Evolutionary conservation across 2,113 vertebrate genomes (phyloP), one percentile per base, ranked within the genome.

Genomic region (Nesoenas mayeri): DNA sequence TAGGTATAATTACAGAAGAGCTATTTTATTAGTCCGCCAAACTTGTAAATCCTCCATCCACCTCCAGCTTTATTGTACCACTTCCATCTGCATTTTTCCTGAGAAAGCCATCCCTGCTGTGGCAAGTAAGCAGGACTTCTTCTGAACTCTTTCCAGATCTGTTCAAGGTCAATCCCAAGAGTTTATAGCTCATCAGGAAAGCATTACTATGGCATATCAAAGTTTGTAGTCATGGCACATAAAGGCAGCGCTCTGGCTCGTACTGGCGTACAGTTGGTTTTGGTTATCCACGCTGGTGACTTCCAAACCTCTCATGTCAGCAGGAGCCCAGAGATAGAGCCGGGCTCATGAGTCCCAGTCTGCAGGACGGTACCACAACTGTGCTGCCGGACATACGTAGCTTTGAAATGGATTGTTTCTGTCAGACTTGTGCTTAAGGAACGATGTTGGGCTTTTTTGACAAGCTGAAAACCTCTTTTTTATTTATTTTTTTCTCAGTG

Each of bases 41-140:
- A 85, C 38, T 61, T 50, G 9, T 51, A 73, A 47, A 71, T 84
- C 31, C 64, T 51, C 66, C 42, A 15, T 88, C 77, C 90, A 38
- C n/a, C 24, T 92, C 60, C 57, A 67, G 51, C 90, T 95, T 87
- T 85, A 54, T 64, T 73, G 69, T 42, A 48, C 22, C 31, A 19
- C 13, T 91, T 61, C 9, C 11, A 36, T n/a, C 29, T 81, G 24
- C 44, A 16, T 44, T 72, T 83, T 94, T 78, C 26, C 32, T 20
- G 21, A 42, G 71, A 77, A 89, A 65, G 25, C 12, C 31, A 36
- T 34, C 32, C 42, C 38, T 67, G 18, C 21, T 71, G 71, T 42
- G 67, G 53, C 38, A 88, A 64, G 42, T 22, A 48, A 38, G 42
- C 53, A 51, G 48, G 40, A 67, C 40, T 44, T 38, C 19, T 83